Evolutionary conservation across 1,140 invertebrate genomes (phyloP), one percentile per base, ranked within the genome.

Genomic region (Manduca sexta): DNA sequence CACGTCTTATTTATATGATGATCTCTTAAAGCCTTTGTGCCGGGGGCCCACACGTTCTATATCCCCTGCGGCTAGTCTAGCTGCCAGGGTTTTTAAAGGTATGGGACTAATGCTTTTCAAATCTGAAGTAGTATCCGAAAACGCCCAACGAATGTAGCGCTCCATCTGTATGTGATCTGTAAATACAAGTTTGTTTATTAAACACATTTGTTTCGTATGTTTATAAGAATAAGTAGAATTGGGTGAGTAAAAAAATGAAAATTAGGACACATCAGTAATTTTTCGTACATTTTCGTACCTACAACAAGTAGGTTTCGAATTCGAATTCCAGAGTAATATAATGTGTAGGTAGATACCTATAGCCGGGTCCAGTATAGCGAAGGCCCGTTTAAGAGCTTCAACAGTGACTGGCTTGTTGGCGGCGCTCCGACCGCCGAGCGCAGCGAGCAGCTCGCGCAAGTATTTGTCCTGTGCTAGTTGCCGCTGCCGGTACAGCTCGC

Each of bases 141-240:
- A 87, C 12, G 74, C 78, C 82, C 85, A 87, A n/a, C 85, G 72
- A 15, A 86, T 75, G 55, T 85, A 74, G 1, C 71, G 69, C 40
- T 87, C 84, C 81, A 87, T 83, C 4, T 74, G 71, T n/a, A 84
- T 67, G 39, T 87, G 85, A 60, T 86, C 85, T 87, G 59, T 11
- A 55, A 68, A n/a, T n/a, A n/a, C n/a, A n/a, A n/a, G n/a, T n/a
- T n/a, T n/a, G n/a, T n/a, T n/a, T n/a, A n/a, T n/a, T n/a, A n/a
- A n/a, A n/a, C n/a, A n/a, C n/a, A n/a, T n/a, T n/a, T n/a, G n/a
- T n/a, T n/a, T n/a, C n/a, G n/a, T n/a, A n/a, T n/a, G n/a, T n/a
- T n/a, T n/a, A n/a, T n/a, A n/a, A n/a, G n/a, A n/a, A n/a, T n/a
- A n/a, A n/a, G n/a, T n/a, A n/a, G n/a, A n/a, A n/a, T n/a, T n/a